Evolutionary conservation across 1,140 invertebrate genomes (phyloP), one percentile per base, ranked within the genome.

Genomic region (Papilio helenus): DNA sequence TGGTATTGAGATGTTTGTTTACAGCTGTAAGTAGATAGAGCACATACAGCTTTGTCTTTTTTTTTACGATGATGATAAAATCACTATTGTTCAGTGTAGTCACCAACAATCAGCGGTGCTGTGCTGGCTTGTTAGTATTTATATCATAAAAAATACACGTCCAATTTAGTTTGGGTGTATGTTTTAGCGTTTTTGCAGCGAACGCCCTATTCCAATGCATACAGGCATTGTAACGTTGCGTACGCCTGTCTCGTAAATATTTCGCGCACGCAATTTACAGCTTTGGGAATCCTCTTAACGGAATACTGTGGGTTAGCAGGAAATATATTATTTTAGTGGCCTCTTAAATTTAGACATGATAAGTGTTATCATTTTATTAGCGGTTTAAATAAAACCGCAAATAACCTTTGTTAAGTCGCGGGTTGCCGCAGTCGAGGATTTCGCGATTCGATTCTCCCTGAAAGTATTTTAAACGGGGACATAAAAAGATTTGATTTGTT

Each of bases 241-340:
- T 89, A 89, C 84, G 87, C 86, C 87, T 89, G 90, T 90, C 90
- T 93, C 92, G 90, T 93, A 93, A 93, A 93, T 93, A 92, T 91
- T 90, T 92, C 87, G 87, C 82, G 82, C 84, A 90, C 87, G 86
- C 88, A 93, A 93, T 93, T 93, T 93, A 93, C 91, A 86, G 89
- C 88, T 88, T 87, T 89, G 89, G 88, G 88, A 90, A 92, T 92
- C 88, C 91, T 92, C 90, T 93, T 93, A 92, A 92, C 89, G 88
- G 86, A 92, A 92, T 91, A 91, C 87, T 88, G 85, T 88, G 72
- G 39, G 80, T 79, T 74, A 72, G 42, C 46, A 16, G n/a, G 84
- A 29, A 77, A 44, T 77, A 61, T 77, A 20, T 77, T 23, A 39
- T 77, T 77, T 77, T 20, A n/a, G 76, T 20, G n/a, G 29, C 55